Evolutionary conservation across 2,113 vertebrate species (phyloP).

Genomic region (Coreoperca whiteheadi): DNA sequence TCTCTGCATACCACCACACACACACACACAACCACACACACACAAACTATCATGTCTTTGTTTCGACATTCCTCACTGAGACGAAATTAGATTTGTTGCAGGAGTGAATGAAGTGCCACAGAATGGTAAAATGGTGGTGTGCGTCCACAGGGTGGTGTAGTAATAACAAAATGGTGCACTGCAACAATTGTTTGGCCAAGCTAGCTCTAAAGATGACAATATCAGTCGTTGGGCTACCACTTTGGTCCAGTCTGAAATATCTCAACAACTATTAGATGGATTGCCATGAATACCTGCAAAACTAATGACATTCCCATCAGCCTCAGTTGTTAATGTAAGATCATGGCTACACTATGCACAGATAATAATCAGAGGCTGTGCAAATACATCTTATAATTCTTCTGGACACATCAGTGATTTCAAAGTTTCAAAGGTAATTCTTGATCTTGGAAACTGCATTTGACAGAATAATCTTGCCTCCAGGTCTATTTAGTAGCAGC

Average conservation of each 20-base stretch:
- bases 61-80: conserved; percentile 61
- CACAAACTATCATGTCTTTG: conserved; percentile 23
- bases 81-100: conserved; percentile 48
- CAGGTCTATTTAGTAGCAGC: no score
- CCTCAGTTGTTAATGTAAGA: not conserved
- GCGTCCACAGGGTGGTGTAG: not conserved
- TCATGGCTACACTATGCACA: no score
- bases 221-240: not conserved
- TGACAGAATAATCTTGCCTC: no score
- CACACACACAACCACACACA: conserved; percentile 26
- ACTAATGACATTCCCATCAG: not conserved
- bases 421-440: no score
- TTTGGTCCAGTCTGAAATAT: conserved; percentile 3
- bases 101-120: conserved; percentile 23
- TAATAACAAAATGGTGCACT: conserved; percentile 6
- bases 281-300: not conserved
- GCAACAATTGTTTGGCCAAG: not conserved
- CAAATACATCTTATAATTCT: no score
- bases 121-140: conserved; percentile 16
- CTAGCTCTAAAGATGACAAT: not conserved
- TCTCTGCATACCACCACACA: conserved; percentile 10
- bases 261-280: not conserved
- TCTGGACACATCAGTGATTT: no score
- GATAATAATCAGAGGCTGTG: no score
- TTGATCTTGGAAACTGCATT: no score